Conservation (phyloP, 2,888 invertebrate species). For the Cantharis rustica region DNA sequence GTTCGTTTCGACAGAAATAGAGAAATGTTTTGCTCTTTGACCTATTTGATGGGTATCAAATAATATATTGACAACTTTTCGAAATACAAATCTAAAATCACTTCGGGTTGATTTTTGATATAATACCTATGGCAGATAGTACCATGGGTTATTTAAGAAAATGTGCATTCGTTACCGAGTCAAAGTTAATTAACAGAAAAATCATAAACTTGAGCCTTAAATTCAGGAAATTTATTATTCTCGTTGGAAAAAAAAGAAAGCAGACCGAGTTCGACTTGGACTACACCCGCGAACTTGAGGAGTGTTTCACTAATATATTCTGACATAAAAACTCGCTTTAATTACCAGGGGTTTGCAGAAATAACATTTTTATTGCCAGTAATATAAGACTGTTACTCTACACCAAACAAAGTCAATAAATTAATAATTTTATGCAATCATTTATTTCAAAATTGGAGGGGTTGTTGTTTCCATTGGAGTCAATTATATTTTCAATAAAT, state of each 20-base stretch:
- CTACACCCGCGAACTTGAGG: conserved; percentile 29
- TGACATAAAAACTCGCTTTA: conserved; percentile 34
- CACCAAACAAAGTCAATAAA: neutral
- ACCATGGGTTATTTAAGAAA: too few relatives aligned
- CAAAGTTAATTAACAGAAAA: neutral
- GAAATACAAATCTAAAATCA: too few relatives aligned
- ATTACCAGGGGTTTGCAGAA: conserved; percentile 34
- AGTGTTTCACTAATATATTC: conserved; percentile 31
- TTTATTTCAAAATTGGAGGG: too few relatives aligned
- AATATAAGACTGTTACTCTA: conserved; percentile 18
- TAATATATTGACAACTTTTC: neutral
- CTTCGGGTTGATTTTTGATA: too few relatives aligned
- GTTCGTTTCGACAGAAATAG: neutral
- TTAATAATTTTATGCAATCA: neutral
- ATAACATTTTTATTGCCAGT: conserved; percentile 33
- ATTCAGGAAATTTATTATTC: neutral
- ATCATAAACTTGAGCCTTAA: neutral
- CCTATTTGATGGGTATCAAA: neutral
- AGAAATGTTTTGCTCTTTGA: neutral
- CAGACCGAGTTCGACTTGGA: neutral
- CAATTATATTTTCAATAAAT: too few relatives aligned
- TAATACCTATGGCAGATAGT: too few relatives aligned
- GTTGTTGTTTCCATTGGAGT: too few relatives aligned
- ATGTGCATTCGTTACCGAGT: neutral
- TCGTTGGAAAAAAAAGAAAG: neutral